Evolutionary conservation across 1,140 invertebrate genomes (phyloP).

Genomic region (Hylaeus volcanicus): DNA sequence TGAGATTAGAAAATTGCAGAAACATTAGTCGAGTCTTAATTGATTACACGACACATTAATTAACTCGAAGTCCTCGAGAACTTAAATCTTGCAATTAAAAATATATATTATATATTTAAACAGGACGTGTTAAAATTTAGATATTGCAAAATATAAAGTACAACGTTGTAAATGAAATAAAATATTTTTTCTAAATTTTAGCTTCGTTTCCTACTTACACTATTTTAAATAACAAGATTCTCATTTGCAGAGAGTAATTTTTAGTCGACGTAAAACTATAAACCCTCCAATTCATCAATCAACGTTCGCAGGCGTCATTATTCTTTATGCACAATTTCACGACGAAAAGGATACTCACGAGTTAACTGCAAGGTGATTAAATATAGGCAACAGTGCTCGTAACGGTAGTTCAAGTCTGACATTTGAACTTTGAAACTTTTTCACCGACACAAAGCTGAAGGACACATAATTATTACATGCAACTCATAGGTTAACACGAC

Average conservation of each 20-base stretch:
- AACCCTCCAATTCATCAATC: background rate
- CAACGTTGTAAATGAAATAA: no score
- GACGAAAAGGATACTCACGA: constrained; percentile 5
- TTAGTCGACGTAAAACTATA: no score
- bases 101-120: no score
- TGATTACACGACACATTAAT: background rate
- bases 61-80: background rate
- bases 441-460: background rate
- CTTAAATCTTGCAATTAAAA: no score
- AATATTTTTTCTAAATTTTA: no score
- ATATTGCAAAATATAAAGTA: no score
- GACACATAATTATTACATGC: constrained; percentile 8
- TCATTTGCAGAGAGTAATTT: no score
- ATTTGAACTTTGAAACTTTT: constrained; percentile 39
- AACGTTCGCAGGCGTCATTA: background rate
- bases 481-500: background rate
- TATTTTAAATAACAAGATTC: no score
- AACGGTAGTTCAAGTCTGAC: constrained; percentile 30
- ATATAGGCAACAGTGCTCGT: background rate
- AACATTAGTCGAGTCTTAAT: background rate
- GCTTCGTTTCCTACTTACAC: no score
- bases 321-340: background rate
- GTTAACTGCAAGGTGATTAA: constrained; percentile 10
- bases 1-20: background rate
- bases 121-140: no score